These are phyloP conservation scores for Synanthedon tipuliformis DNA, from an alignment of 2,888 invertebrate species.

Conservation along the genomic window DNA sequence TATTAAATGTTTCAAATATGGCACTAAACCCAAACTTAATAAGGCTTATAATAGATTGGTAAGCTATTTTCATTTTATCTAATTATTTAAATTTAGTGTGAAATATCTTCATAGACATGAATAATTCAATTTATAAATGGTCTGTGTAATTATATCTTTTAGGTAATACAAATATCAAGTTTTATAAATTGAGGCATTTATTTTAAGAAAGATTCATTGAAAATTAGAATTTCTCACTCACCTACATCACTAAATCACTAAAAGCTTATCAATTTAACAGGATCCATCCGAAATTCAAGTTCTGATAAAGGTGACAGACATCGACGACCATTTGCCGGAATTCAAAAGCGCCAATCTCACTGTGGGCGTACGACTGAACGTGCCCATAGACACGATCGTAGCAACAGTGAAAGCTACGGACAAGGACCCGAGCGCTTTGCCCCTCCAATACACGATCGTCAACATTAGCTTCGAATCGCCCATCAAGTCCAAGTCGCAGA, in stretches of 20 bases:
- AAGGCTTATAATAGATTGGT: conserved; percentile 74
- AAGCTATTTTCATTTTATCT: conserved; percentile 14
- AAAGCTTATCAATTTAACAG: conserved; percentile 32
- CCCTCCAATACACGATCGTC: conserved; percentile 73
- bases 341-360: conserved; percentile 74
- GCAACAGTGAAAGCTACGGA: conserved; percentile 76
- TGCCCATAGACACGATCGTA: conserved; percentile 78
- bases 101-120: too few species aligned
- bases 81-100: too few species aligned
- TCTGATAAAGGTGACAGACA: conserved; percentile 73
- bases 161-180: too few species aligned
- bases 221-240: too few species aligned
- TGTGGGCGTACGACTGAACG: conserved; percentile 79
- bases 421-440: conserved; percentile 74
- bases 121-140: too few species aligned
- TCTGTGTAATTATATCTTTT: too few species aligned
- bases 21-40: conserved; percentile 42
- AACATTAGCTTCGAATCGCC: conserved; percentile 70
- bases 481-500: conserved; percentile 48
- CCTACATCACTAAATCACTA: too few species aligned
- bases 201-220: too few species aligned
- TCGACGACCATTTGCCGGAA: conserved; percentile 80
- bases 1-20: conserved; percentile 76
- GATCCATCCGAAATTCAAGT: conserved; percentile 78
- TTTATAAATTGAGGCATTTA: too few species aligned